Conservation (phyloP, 2,113 vertebrate genomes). For the Rhinoderma darwinii region DNA sequence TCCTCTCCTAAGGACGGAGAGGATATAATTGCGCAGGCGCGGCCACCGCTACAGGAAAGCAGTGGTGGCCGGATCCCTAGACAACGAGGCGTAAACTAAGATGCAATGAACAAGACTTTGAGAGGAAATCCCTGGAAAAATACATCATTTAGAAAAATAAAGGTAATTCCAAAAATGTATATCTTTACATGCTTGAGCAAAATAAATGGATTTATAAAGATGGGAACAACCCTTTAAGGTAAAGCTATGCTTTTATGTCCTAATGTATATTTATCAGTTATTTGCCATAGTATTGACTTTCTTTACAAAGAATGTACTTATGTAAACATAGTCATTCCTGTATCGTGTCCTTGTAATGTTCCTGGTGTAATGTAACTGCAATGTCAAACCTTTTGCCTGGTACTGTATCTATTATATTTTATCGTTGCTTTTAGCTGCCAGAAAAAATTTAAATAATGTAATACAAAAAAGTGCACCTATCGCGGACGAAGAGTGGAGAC, state of each 20-base stretch:
- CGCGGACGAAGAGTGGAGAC: background rate
- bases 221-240: too few species aligned
- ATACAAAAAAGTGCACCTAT: background rate
- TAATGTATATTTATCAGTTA: background rate
- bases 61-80: too few species aligned
- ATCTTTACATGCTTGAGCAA: too few species aligned
- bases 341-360: background rate
- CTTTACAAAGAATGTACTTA: background rate
- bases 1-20: too few species aligned
- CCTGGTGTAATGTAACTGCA: background rate
- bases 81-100: too few species aligned
- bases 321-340: background rate
- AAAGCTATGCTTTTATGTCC: background rate
- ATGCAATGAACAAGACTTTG: too few species aligned
- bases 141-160: too few species aligned
- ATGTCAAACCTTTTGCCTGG: background rate
- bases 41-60: too few species aligned
- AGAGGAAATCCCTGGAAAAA: too few species aligned
- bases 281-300: background rate
- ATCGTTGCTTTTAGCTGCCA: background rate
- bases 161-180: too few species aligned
- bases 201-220: too few species aligned
- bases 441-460: background rate
- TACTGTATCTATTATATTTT: background rate
- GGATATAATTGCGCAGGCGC: too few species aligned